A percentile compares a stretch with the other conserved stretches of the same genome.
Conservation (phyloP, 2,888 invertebrate species). For the Sisyra nigra region DNA sequence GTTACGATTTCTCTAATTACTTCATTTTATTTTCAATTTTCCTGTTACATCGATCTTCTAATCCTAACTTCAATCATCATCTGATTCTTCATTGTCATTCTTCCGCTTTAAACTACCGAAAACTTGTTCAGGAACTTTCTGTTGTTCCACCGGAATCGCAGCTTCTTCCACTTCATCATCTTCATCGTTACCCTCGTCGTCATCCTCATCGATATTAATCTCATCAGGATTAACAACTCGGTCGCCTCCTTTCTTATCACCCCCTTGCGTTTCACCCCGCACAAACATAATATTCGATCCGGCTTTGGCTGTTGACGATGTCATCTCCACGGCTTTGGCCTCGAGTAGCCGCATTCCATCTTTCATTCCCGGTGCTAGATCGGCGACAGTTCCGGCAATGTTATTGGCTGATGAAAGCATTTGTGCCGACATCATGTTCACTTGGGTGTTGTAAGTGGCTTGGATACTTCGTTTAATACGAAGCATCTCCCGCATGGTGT, state of each 20-base stretch:
- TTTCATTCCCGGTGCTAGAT: slow-evolving; percentile 56
- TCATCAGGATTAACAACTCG: slow-evolving; percentile 76
- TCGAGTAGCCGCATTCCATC: slow-evolving; percentile 84
- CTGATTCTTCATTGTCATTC: slow-evolving; percentile 10
- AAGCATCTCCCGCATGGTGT: slow-evolving; percentile 98
- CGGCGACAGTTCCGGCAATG: slow-evolving; percentile 49
- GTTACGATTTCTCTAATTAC: no score
- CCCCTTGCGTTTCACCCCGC: slow-evolving; percentile 70
- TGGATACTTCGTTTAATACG: slow-evolving; percentile 94
- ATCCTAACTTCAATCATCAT: background rate
- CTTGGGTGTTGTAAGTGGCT: slow-evolving; percentile 95
- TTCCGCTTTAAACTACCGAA: slow-evolving; percentile 62
- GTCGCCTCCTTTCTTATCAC: slow-evolving; percentile 33
- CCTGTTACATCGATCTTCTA: background rate
- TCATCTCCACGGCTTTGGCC: slow-evolving; percentile 62
- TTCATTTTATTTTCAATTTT: background rate
- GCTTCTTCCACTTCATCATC: slow-evolving; percentile 37
- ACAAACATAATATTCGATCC: slow-evolving; percentile 62
- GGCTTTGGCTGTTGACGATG: slow-evolving; percentile 27
- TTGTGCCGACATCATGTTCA: slow-evolving; percentile 97
- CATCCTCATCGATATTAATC: slow-evolving; percentile 59
- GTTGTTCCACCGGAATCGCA: slow-evolving; percentile 60
- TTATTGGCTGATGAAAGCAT: slow-evolving; percentile 69
- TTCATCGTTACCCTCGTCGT: slow-evolving; percentile 40
- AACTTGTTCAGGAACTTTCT: slow-evolving; percentile 75